Base-by-base conservation (phyloP, 2,888 invertebrate species). In the Eubasilissa splendida region DNA sequence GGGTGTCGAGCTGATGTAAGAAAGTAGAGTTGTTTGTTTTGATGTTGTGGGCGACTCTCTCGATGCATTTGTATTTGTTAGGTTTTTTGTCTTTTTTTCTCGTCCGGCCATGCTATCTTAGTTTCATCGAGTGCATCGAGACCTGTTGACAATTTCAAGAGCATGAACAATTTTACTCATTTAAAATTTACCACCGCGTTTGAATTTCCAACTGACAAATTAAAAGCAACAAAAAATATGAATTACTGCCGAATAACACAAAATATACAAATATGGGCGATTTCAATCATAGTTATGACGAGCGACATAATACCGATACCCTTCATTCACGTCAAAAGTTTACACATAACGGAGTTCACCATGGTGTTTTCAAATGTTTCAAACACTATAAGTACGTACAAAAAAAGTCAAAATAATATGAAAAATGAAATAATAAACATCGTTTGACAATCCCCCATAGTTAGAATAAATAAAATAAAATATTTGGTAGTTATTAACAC, bases 91-190 rank as follows among this genome's bases (percentile, higher is more conserved):
- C 76, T 80, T 82, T 78, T 84, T 84, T 75, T 84, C 84, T 60
- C 84, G 81, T 54, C 80, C 82, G 70, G 84, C 84, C 84, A 84
- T 84, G 78, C 81, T 84, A 78, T 77, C 82, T 63, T 59, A 14
- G 70, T 53, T 77, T 56, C 76, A 77, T 80, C 22, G 77, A 68
- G 52, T 58, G 76, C 81, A 81, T 84, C 77, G 78, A 59, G 80
- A 77, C 80, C 84, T 82, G 80, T 78, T 65, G 76, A 80, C 50
- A 82, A 75, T 68, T 42, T 54, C 11, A 22, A 22, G 50, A 74
- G 22, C 54, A 54, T 5, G 14, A 22, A 22, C 0, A 22, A 22
- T 22, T 22, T 71, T 71, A 71, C 11, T 54, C 54, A 31, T 31
- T 56, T 54, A 22, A 22, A 22, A 22, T 22, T 22, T 22, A 22